These are phyloP conservation scores for Meghimatium bilineatum DNA, from an alignment of 2,888 invertebrate genomes.

Conservation along the genomic window DNA sequence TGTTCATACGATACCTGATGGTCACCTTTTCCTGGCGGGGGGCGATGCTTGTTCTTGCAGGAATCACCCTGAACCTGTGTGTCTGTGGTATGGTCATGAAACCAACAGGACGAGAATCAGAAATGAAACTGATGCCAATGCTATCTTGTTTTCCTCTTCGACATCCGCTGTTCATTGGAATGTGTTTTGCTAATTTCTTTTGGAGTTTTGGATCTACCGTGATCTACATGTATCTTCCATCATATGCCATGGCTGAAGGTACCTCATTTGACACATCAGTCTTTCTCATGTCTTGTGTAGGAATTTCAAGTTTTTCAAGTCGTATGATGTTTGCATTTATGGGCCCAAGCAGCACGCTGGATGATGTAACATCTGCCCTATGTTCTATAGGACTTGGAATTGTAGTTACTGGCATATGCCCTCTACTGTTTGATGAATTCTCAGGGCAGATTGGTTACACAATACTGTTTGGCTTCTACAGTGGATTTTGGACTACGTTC, in stretches of 20 bases:
- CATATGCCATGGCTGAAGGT: conserved; percentile 68
- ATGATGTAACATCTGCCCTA: conserved; percentile 70
- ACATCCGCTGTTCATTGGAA: conserved; percentile 69
- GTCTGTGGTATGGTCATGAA: conserved; percentile 71
- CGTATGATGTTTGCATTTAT: conserved; percentile 73
- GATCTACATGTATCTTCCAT: conserved; percentile 72
- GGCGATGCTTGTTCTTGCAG: conserved; percentile 67
- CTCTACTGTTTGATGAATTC: conserved; percentile 70
- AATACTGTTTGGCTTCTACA: conserved; percentile 73
- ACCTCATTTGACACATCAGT: conserved; percentile 65
- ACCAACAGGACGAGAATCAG: conserved; percentile 52
- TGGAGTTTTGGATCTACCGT: conserved; percentile 74
- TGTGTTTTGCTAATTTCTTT: conserved; percentile 73
- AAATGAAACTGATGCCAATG: conserved; percentile 64
- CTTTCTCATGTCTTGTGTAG: conserved; percentile 69
- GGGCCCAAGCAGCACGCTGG: conserved; percentile 72
- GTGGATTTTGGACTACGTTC: conserved; percentile 75
- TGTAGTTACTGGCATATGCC: conserved; percentile 72
- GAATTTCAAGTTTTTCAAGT: conserved; percentile 69
- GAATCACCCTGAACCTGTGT: conserved; percentile 67
- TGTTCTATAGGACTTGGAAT: conserved; percentile 71
- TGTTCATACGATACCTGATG: conserved; percentile 65
- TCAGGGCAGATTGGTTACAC: conserved; percentile 74
- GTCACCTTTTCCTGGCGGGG: conserved; percentile 69
- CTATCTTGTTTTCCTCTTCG: conserved; percentile 69